Base-by-base conservation (phyloP, 1,140 invertebrate species). In the Meloidogyne hapla region DNA sequence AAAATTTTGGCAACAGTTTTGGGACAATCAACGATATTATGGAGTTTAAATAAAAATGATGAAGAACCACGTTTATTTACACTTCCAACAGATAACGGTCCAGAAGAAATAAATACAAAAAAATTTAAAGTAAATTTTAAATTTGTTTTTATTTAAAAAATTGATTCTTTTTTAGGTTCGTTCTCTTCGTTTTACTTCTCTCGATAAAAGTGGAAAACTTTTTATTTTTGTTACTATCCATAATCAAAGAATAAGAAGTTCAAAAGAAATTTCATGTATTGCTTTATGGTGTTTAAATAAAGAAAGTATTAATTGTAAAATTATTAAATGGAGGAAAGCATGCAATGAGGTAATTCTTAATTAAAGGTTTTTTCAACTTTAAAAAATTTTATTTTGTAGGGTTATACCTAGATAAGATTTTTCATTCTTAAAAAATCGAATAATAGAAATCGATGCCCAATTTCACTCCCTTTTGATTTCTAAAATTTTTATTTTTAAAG, bases 171-270 rank as follows among this genome's bases (percentile, higher is more conserved):
- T 80, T 69, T 8, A 79, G 78, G 68, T 81, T n/a, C 78, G 78
- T 2, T 79, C 77, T 6, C 63, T 79, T 12, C 66, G 69, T 63
- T 79, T 79, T 65, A 23, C 64, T 26, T 12, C 25, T 5, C 56
- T 80, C 10, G 63, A 78, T 33, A 79, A 73, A 26, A 66, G 15
- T 12, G 70, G 70, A 9, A 71, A 40, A 28, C 33, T 38, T 67
- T 13, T 10, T 12, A 56, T 76, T 26, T 80, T 79, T 48, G 69
- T 80, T 28, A 56, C 61, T 1, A 78, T 65, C 15, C 75, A 80
- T 48, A 80, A 79, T 56, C 77, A 79, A 69, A 38, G 66, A 28
- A 63, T 73, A 23, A 13, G 77, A 23, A 79, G 23, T 28, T 79
- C 76, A 26, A 77, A 76, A 45, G 45, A 67, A 56, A 23, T 65